phyloP scores from a whole-genome alignment of 2,113 vertebrate species.

The Hemibagrus wyckioides region DNA sequence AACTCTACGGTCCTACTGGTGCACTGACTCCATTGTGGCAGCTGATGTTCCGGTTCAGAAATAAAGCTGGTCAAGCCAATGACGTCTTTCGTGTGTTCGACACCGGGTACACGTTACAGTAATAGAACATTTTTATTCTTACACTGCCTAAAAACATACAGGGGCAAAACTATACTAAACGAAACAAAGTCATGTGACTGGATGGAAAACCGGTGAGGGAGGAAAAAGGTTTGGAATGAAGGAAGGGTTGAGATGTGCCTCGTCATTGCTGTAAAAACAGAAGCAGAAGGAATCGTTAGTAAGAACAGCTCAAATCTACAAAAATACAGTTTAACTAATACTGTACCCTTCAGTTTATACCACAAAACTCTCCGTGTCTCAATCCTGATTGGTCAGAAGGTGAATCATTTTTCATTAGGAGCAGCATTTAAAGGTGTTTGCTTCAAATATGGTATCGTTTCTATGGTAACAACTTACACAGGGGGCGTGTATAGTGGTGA shows the following conservation, averaged over 20 bases:
- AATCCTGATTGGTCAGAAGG: not conserved
- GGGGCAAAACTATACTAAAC: constrained; percentile 45
- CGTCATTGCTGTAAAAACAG: constrained; percentile 65
- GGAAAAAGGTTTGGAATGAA: not conserved
- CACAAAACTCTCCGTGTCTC: not conserved
- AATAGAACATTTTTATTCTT: not conserved
- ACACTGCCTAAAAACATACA: constrained; percentile 56
- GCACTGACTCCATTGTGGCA: constrained; percentile 35
- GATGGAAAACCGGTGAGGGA: constrained; percentile 9
- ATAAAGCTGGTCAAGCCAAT: constrained; percentile 37
- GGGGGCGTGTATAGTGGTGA: not conserved
- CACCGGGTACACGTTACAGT: not conserved
- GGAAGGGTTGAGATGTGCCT: constrained; percentile 29
- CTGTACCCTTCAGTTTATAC: not conserved
- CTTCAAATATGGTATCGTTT: not conserved
- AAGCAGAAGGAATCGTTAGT: not conserved
- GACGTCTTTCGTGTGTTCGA: not conserved
- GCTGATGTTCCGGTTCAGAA: constrained; percentile 29
- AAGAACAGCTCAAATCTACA: not conserved
- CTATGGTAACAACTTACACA: not conserved
- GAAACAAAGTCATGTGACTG: constrained; percentile 20
- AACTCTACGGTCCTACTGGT: not conserved
- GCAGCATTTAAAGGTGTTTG: not conserved
- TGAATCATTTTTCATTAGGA: not conserved
- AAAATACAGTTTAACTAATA: not conserved